Conservation (phyloP, 2,113 vertebrate genomes). For the Strix uralensis region DNA sequence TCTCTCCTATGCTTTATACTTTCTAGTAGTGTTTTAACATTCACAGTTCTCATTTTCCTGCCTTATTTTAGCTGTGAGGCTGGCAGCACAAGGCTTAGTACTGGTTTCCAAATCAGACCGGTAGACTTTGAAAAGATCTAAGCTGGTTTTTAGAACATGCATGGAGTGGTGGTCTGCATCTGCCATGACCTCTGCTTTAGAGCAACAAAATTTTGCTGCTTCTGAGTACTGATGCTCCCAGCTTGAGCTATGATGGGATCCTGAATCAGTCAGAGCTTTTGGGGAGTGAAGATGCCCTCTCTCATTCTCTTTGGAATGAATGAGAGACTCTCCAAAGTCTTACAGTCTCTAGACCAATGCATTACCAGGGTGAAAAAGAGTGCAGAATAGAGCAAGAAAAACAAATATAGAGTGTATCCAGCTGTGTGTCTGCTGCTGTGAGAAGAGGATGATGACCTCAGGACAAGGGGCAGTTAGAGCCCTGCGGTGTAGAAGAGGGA, state of each 20-base stretch:
- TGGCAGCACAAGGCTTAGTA: not conserved
- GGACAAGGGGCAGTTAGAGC: not conserved
- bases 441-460: not conserved
- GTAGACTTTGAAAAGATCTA: not conserved
- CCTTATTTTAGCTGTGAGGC: not conserved
- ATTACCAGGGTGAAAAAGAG: not conserved
- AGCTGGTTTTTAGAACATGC: not conserved
- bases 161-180: not conserved
- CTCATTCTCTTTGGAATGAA: not conserved
- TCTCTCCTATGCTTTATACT: not conserved
- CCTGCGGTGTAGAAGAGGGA: too few relatives aligned
- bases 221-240: not conserved
- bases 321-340: not conserved
- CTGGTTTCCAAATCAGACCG: not conserved
- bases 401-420: not conserved
- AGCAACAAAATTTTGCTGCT: not conserved
- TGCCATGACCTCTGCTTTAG: not conserved
- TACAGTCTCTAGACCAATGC: not conserved
- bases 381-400: not conserved
- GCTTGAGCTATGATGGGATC: not conserved
- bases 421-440: not conserved
- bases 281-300: not conserved
- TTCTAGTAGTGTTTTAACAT: not conserved
- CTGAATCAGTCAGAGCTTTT: not conserved
- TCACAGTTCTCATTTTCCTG: not conserved